Base-by-base conservation (phyloP, 2,113 vertebrate genomes). In the Amphiprion ocellaris region DNA sequence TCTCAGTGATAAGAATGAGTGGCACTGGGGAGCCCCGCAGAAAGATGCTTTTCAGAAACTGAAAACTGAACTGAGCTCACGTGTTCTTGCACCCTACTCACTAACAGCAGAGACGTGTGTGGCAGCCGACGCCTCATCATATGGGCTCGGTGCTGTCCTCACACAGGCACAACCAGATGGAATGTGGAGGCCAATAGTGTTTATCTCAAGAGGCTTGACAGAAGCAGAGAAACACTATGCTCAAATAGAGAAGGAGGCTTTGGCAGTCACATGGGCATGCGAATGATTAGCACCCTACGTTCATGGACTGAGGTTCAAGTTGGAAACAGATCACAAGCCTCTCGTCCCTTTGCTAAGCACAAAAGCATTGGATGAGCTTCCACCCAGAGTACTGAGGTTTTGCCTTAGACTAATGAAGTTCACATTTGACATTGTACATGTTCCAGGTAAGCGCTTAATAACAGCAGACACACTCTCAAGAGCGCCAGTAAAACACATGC, bases 251-350 rank as follows among this genome's bases (percentile, higher is more conserved):
- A 86, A 80, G 16, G 82, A 89, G 49, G 81, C 71, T 0, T 15
- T 82, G 24, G 74, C 78, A 6, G 71, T 61, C 0, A 90, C 65
- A 1, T 84, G 79, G 76, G 65, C 55, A 0, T 85, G 82, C 50
- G 59, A 90, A 33, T 6, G 67, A 5, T 46, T 87, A 0, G 3
- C 50, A 5, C 54, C 76, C 4, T 85, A 81, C 17, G 41, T 81
- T 0, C 66, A 63, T 6, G 78, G 79, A 4, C 74, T 83, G 0
- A 28, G 26, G 2, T 83, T 80, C 52, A 82, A 5, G 19, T 5
- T 87, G 6, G 46, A 59, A 11, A 83, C 76, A 15, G 76, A 84
- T 19, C 85, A 87, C 19, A 87, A 86, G 47, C 74, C 59, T 0
- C 54, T 86, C 12, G 62, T 86, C 14, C 69, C 70, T 12, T 37